Conservation (phyloP, 2,888 invertebrate species). For the Hyles lineata region DNA sequence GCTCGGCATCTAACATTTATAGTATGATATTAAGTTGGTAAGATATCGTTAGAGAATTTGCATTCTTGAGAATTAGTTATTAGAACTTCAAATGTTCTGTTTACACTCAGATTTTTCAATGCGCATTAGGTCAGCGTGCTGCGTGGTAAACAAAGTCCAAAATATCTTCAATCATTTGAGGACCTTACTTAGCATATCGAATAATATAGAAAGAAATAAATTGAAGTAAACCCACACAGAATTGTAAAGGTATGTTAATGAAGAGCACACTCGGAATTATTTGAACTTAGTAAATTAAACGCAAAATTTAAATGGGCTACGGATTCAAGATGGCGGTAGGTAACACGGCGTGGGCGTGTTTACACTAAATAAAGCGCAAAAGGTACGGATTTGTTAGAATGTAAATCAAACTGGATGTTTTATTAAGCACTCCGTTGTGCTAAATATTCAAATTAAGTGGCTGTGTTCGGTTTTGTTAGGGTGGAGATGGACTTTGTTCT, state of each 20-base stretch:
- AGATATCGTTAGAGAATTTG: too few relatives aligned
- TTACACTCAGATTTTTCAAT: too few relatives aligned
- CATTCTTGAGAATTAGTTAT: too few relatives aligned
- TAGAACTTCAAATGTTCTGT: too few relatives aligned
- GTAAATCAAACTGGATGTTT: slow-evolving; percentile 84
- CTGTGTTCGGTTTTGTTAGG: slow-evolving; percentile 60
- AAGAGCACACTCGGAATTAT: slow-evolving; percentile 29
- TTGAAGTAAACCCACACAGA: slow-evolving; percentile 25
- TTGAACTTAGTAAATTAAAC: slow-evolving; percentile 50
- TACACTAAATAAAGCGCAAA: slow-evolving; percentile 76
- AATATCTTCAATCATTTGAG: background rate
- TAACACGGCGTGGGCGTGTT: slow-evolving; percentile 62
- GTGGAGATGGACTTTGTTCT: slow-evolving; percentile 52
- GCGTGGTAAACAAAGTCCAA: background rate
- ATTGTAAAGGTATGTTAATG: slow-evolving; percentile 24
- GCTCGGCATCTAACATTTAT: too few relatives aligned
- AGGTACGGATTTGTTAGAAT: slow-evolving; percentile 80
- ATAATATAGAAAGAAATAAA: background rate
- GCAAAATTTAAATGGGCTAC: slow-evolving; percentile 60
- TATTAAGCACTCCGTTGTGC: slow-evolving; percentile 81
- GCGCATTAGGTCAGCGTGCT: too few relatives aligned
- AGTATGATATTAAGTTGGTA: too few relatives aligned
- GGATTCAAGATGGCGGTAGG: slow-evolving; percentile 48
- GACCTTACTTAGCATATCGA: background rate
- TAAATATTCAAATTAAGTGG: slow-evolving; percentile 83